Percentiles rank a stretch among this genome's conserved stretches.
Conservation (phyloP, 2,113 vertebrate genomes). For the Ascaphus truei region DNA sequence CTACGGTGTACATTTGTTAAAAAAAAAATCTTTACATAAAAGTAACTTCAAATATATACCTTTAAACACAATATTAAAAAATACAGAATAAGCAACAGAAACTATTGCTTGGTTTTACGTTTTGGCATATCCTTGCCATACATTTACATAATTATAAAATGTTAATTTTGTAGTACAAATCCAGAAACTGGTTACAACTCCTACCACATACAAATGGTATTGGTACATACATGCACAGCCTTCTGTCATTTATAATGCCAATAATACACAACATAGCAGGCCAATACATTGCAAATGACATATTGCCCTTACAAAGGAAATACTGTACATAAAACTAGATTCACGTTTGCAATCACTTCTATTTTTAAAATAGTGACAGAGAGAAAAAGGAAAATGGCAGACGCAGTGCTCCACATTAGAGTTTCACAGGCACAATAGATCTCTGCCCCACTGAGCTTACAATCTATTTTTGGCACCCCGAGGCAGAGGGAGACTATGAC, state of each 20-base stretch:
- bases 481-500: no score
- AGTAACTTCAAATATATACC: constrained; percentile 53
- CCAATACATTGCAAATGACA: constrained; percentile 37
- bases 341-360: no score
- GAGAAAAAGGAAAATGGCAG: no score
- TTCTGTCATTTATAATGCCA: constrained; percentile 32
- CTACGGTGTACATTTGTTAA: no score
- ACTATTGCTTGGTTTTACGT: constrained; percentile 59
- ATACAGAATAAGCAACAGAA: constrained; percentile 62
- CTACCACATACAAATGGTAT: constrained; percentile 62
- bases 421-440: no score
- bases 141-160: constrained; percentile 65
- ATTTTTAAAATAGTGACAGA: no score
- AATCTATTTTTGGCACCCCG: no score
- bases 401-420: no score
- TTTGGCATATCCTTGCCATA: constrained; percentile 61
- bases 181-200: constrained; percentile 65
- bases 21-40: constrained; percentile 65
- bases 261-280: constrained; percentile 34
- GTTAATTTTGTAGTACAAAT: constrained; percentile 53
- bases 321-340: constrained; percentile 10
- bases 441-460: no score
- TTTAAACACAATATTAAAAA: no score
- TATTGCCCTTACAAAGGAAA: background rate
- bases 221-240: constrained; percentile 51